Evolutionary conservation across 2,113 vertebrate genomes (phyloP).

Genomic region (Ictalurus furcatus): DNA sequence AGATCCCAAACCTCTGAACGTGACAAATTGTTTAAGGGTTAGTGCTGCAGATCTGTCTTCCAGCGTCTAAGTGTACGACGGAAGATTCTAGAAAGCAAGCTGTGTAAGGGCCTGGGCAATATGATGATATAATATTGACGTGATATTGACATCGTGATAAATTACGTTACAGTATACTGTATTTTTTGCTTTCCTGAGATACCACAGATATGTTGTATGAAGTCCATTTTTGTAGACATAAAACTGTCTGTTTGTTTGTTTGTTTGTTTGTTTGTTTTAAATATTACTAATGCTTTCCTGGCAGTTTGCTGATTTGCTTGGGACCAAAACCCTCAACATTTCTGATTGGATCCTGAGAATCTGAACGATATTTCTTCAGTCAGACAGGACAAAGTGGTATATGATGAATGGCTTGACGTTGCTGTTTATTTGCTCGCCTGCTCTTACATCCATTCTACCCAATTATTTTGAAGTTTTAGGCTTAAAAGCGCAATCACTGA

Average conservation of each 20-base stretch:
- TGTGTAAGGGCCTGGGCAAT: not conserved
- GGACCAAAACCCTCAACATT: not conserved
- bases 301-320: not conserved
- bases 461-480: constrained; percentile 58
- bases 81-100: not conserved
- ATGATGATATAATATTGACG: not conserved
- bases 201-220: not conserved
- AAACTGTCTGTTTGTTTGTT: not conserved
- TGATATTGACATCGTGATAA: not conserved
- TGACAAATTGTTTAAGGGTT: constrained; percentile 38
- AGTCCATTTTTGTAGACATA: not conserved
- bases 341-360: constrained; percentile 46
- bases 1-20: constrained; percentile 21
- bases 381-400: constrained; percentile 26
- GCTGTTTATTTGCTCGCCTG: constrained; percentile 46
- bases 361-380: not conserved
- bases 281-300: too few relatives aligned
- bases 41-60: constrained; percentile 15
- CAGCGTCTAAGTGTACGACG: not conserved
- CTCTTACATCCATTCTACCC: constrained; percentile 51
- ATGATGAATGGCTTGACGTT: constrained; percentile 50
- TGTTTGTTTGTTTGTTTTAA: not conserved
- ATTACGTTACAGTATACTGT: not conserved
- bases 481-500: constrained; percentile 49
- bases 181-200: not conserved